phyloP scores from a whole-genome alignment of 2,797 vertebrate genomes.

The Discoglossus pictus region DNA sequence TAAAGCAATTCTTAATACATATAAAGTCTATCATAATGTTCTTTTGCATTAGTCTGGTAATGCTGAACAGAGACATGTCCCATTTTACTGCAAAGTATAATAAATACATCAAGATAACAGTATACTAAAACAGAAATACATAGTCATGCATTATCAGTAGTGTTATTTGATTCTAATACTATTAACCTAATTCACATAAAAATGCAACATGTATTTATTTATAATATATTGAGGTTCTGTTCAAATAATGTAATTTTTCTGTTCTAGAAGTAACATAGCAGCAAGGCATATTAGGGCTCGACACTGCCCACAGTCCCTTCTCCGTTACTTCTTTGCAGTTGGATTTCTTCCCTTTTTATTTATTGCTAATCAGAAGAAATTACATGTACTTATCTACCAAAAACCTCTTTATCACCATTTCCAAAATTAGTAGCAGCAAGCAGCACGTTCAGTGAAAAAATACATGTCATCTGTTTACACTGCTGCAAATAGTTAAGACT shows the following conservation, averaged over 20 bases:
- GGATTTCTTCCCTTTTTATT: not conserved
- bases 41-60: conserved; percentile 14
- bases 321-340: not conserved
- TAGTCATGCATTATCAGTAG: conserved; percentile 25
- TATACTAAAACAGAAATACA: conserved; percentile 15
- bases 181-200: not conserved
- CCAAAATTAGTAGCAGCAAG: conserved; percentile 18
- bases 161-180: conserved; percentile 12
- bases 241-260: too few relatives aligned
- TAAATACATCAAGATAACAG: conserved; percentile 16
- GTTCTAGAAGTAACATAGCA: too few relatives aligned
- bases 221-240: not conserved
- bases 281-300: too few relatives aligned
- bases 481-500: conserved; percentile 4
- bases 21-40: not conserved
- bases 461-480: not conserved
- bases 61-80: conserved; percentile 7
- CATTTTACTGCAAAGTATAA: conserved; percentile 11
- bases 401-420: not conserved
- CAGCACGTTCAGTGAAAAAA: conserved; percentile 11
- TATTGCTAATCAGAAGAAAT: not conserved
- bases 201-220: not conserved
- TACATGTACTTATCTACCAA: not conserved
- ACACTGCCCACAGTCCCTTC: too few relatives aligned
- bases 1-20: conserved; percentile 9